phyloP scores from a whole-genome alignment of 2,113 vertebrate species.

The Mesembrinibis cayennensis region DNA sequence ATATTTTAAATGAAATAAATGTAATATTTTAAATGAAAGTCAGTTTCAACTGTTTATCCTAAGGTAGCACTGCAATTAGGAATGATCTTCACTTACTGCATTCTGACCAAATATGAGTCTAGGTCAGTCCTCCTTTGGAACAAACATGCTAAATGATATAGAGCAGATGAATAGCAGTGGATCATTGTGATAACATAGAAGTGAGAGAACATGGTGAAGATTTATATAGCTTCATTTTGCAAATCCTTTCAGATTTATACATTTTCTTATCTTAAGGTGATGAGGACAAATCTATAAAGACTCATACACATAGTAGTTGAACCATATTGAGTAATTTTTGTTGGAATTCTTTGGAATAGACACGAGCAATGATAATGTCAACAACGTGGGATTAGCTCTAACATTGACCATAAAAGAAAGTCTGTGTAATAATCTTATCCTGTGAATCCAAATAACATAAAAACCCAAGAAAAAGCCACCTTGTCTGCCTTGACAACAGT shows the following conservation, averaged over 20 bases:
- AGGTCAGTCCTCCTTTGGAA: not conserved
- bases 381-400: not conserved
- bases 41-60: not conserved
- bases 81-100: not conserved
- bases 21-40: not conserved
- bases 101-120: not conserved
- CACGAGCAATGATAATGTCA: not conserved
- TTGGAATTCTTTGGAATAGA: not conserved
- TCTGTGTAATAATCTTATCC: not conserved
- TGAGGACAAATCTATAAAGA: not conserved
- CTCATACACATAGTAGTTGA: not conserved
- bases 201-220: not conserved
- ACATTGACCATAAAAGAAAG: not conserved
- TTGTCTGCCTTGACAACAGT: not conserved
- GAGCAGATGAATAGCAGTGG: not conserved
- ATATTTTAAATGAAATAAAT: not conserved
- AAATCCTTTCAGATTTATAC: not conserved
- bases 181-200: not conserved
- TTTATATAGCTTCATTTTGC: not conserved
- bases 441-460: not conserved
- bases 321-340: not conserved
- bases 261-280: not conserved
- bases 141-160: not conserved
- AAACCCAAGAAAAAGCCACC: not conserved
- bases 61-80: not conserved